Evolutionary conservation across 2,888 invertebrate genomes (phyloP).

Genomic region (Sinhomidia bicolor): DNA sequence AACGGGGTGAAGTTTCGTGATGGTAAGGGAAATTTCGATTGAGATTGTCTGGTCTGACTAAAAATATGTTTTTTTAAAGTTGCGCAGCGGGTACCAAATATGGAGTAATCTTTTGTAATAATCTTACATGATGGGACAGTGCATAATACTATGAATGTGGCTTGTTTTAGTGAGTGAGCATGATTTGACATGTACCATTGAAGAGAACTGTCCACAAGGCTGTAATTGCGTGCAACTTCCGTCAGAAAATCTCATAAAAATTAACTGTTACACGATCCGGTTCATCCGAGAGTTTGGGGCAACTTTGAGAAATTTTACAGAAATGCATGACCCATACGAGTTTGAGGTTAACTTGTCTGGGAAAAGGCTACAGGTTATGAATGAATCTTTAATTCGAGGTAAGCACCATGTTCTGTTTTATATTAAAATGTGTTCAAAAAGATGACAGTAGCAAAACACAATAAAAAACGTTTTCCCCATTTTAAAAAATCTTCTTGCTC

Average conservation of each 20-base stretch:
- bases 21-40: constrained; percentile 51
- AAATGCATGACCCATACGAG: constrained; percentile 70
- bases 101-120: neutral
- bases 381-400: constrained; percentile 63
- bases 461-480: too few species aligned
- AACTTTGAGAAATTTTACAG: constrained; percentile 59
- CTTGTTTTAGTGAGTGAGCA: constrained; percentile 68
- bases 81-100: neutral
- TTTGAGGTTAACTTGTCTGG: constrained; percentile 70
- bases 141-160: neutral
- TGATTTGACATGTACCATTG: constrained; percentile 72
- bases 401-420: too few species aligned
- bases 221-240: constrained; percentile 77
- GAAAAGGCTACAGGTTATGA: constrained; percentile 24
- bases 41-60: neutral
- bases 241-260: constrained; percentile 73
- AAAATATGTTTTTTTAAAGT: too few species aligned
- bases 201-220: constrained; percentile 67
- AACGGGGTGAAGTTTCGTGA: constrained; percentile 61
- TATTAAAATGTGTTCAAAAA: too few species aligned
- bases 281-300: constrained; percentile 45
- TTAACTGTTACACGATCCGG: constrained; percentile 70
- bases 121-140: too few species aligned
- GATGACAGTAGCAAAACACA: too few species aligned
- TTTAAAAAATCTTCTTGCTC: too few species aligned